Evolutionary conservation across 35 echinoderm and acorn worm species (phyloP), one percentile per base, ranked within the genome.

Genomic region (Heliocidaris erythrogramma): DNA sequence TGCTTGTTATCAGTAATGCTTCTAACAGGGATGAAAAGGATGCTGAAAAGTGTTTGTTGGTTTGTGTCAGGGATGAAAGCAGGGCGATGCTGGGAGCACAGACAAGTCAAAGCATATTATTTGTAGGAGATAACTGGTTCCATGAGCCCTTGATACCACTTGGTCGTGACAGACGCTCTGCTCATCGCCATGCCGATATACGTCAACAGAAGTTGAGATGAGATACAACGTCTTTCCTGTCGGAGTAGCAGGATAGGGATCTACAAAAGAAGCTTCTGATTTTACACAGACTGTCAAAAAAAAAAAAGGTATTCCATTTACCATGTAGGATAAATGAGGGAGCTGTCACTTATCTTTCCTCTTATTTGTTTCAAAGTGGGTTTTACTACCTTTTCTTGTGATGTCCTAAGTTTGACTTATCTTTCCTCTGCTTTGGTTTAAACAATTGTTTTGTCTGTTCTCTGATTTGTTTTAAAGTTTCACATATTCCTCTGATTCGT

Each of bases 161-260:
- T n/a, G 21, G 65, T 78, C 65, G 65, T n/a, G 65, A 78, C 65
- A 78, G 65, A 78, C 27, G 65, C 65, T 78, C 65, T 27, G 18
- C 65, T 78, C 65, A 78, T 78, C 17, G 65, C 65, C 65, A 78
- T 78, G 65, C 65, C 65, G 65, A 78, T 78, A n/a, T 78, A 78
- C 18, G 27, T 78, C 65, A 78, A 78, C 65, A 78, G 65, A 78
- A 78, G 65, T 27, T 78, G 65, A 78, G 65, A 78, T 27, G 65
- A 78, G 65, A 78, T 78, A 78, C 65, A 78, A 21, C 65, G 65
- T 78, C 65, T 78, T 78, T 78, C 65, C 65, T 78, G 65, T 78
- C 65, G 65, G 27, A 78, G 65, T 2, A n/a, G 65, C 52, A 78
- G 65, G 27, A 78, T 18, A 52, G 27, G 65, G 65, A 78, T 78